Base-by-base conservation (phyloP, 1,140 invertebrate genomes). In the Mycetomoellerius zeteki region DNA sequence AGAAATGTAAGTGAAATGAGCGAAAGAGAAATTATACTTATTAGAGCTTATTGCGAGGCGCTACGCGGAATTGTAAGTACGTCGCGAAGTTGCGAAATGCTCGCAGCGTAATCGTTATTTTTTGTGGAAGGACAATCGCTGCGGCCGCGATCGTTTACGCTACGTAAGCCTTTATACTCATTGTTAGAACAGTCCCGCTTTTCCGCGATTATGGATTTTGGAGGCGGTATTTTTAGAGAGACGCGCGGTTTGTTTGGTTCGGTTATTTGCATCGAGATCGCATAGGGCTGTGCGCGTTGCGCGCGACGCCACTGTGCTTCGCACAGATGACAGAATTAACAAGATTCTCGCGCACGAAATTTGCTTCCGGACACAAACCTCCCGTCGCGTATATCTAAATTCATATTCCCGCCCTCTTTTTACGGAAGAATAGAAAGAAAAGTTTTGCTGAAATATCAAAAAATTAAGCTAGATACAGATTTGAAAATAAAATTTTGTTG, bases 181-280 rank as follows among this genome's bases (percentile, higher is more conserved):
- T 37, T 37, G 33, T 81, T 81, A 56, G 65, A 71, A 21, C 54
- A n/a, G n/a, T 56, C 65, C 21, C 33, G 54, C 67, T 84, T 73
- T 65, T 37, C 37, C 24, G 24, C 56, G 67, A 8, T 84, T 84
- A 84, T 84, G 54, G 67, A 84, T 84, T 84, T 60, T 47, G 37
- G 37, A 62, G 65, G 47, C 21, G 80, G 14, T 85, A 91, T 90
- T 91, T 90, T 91, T 88, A 76, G 88, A 86, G 54, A 69, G 67
- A 85, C 87, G 78, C 65, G 71, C 86, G 88, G 33, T 91, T 91
- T 91, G 89, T 91, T 91, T 91, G 81, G 86, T 85, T 91, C 88
- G 90, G 88, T 86, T 91, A 91, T 91, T 89, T 91, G 90, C 86
- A 91, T 43, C 71, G n/a, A 21, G 16, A 69, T 8, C 65, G 3